Evolutionary conservation across 1,140 invertebrate genomes (phyloP).

Genomic region (Calliphora vicina): DNA sequence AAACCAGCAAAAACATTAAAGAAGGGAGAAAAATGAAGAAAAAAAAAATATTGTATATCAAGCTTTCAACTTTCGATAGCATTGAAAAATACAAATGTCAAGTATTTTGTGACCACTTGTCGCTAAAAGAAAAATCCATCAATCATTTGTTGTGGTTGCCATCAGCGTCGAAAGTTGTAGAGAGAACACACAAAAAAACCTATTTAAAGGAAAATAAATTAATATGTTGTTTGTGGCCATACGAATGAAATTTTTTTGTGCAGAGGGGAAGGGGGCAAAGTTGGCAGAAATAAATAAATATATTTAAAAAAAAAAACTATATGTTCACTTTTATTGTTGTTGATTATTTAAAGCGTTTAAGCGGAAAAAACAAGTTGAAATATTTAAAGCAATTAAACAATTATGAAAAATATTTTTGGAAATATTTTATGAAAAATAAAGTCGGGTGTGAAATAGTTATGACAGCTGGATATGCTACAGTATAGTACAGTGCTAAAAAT

Average conservation of each 20-base stretch:
- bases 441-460: too few relatives aligned
- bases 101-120: conserved; percentile 29
- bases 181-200: not conserved
- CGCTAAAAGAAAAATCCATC: conserved; percentile 24
- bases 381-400: not conserved
- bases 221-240: not conserved
- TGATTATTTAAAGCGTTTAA: not conserved
- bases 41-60: not conserved
- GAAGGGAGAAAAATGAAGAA: too few relatives aligned
- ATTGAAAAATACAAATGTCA: conserved; percentile 25
- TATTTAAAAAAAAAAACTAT: not conserved
- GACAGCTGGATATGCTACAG: too few relatives aligned
- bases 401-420: not conserved
- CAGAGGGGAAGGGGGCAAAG: too few relatives aligned
- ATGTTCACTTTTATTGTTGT: too few relatives aligned
- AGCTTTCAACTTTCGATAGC: not conserved
- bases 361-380: not conserved
- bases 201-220: not conserved
- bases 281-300: not conserved
- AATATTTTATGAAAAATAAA: too few relatives aligned
- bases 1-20: not conserved
- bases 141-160: conserved; percentile 8
- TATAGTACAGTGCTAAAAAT: too few relatives aligned
- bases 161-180: not conserved
- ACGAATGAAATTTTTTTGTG: not conserved